Evolutionary conservation across 1,140 invertebrate genomes (phyloP).

Genomic region (Bombus ignitus): DNA sequence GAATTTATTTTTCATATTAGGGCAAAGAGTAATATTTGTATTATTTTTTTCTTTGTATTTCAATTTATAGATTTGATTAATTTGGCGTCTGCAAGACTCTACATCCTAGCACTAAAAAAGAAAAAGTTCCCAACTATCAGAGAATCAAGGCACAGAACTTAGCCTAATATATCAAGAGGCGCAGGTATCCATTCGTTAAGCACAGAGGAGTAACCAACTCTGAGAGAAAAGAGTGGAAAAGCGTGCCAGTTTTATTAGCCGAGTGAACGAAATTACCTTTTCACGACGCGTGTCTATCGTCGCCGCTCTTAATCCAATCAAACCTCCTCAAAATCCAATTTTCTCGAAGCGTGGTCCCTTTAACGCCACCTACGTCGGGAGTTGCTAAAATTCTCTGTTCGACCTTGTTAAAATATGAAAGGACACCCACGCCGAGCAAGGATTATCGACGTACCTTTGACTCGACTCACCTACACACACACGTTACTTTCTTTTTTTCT

Average conservation of each 20-base stretch:
- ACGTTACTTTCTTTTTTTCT: background rate
- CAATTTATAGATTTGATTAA: too few relatives aligned
- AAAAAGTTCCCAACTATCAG: background rate
- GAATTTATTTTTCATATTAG: too few relatives aligned
- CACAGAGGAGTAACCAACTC: background rate
- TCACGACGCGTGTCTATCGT: slow-evolving; percentile 22
- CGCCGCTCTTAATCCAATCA: slow-evolving; percentile 45
- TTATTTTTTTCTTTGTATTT: too few relatives aligned
- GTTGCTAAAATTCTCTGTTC: slow-evolving; percentile 37
- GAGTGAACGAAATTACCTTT: slow-evolving; percentile 38
- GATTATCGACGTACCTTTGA: slow-evolving; percentile 14
- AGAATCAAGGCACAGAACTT: background rate
- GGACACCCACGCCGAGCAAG: background rate
- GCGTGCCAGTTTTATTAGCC: slow-evolving; percentile 13
- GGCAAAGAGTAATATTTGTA: too few relatives aligned
- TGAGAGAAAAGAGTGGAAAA: background rate
- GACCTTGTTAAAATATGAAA: slow-evolving; percentile 49
- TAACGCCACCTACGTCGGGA: slow-evolving; percentile 25
- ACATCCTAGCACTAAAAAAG: background rate
- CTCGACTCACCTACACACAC: background rate
- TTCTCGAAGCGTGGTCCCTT: slow-evolving; percentile 26
- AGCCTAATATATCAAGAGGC: background rate
- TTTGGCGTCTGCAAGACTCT: background rate
- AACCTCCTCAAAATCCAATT: slow-evolving; percentile 47
- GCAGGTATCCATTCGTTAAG: background rate